Percentiles rank a stretch among this genome's conserved stretches.
Evolutionary conservation across 2,888 invertebrate genomes (phyloP).

Genomic region (Epinotia nisella): DNA sequence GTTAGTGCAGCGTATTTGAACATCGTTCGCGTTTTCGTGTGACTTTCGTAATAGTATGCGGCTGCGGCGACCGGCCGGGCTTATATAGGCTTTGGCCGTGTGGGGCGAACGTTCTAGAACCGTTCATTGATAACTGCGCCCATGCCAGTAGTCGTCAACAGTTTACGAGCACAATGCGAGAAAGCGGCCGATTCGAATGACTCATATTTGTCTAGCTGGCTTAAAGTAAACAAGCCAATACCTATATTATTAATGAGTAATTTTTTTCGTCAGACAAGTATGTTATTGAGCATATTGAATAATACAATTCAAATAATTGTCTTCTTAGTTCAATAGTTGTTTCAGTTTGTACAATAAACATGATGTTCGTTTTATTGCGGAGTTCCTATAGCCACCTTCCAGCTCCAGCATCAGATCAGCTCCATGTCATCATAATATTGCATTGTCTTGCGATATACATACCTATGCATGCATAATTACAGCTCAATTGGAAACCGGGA

Average conservation of each 20-base stretch:
- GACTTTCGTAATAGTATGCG: constrained; percentile 60
- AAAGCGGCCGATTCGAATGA: constrained; percentile 26
- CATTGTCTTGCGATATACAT: no score
- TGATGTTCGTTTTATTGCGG: neutral
- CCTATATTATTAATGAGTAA: constrained; percentile 28
- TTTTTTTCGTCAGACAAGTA: constrained; percentile 6
- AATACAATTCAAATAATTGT: neutral
- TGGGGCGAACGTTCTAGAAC: constrained; percentile 74
- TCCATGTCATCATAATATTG: no score
- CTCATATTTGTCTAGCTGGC: constrained; percentile 28
- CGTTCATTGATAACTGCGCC: constrained; percentile 68
- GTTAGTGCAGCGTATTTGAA: constrained; percentile 68
- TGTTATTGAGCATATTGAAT: neutral
- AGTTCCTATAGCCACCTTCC: no score
- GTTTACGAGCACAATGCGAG: constrained; percentile 47
- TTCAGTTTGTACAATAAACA: neutral
- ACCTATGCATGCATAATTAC: no score
- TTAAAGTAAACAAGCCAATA: constrained; percentile 4
- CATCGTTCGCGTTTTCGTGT: constrained; percentile 48
- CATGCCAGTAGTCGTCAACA: constrained; percentile 72
- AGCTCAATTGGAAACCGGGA: no score
- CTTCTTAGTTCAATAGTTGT: neutral
- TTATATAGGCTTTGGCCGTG: constrained; percentile 75
- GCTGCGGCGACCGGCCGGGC: constrained; percentile 51
- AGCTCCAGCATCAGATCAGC: no score